Base-by-base conservation (phyloP, 1,140 invertebrate species). In the Cryptotermes secundus region DNA sequence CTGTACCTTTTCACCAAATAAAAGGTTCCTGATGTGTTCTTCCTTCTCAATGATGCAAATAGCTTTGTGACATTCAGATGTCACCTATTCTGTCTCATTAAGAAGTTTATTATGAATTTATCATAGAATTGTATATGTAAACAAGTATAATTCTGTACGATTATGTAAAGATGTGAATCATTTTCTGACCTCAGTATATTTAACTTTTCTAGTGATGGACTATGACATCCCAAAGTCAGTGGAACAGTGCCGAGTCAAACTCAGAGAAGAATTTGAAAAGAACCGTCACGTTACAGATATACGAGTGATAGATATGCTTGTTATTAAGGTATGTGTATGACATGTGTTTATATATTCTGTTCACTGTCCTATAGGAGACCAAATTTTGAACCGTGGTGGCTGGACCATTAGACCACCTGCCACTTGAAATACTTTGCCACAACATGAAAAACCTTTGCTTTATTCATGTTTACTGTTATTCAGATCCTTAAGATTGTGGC, bases 241-340 rank as follows among this genome's bases (percentile, higher is more conserved):
- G 35, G 88, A 93, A 80, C 91, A 96, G 83, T 93, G 94, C 85
- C 92, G 92, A 82, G 87, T 88, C n/a, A 97, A 96, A 89, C 88
- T 99, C 34, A 91, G 95, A 86, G 94, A 97, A 88, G 91, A 95
- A 88, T 98, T 99, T 89, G 88, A 92, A 42, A 96, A 94, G 87
- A 92, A 98, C 89, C 91, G 92, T 86, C 87, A 94, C 88, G 90
- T 98, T 0, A 94, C 92, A 79, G 98, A 99, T 90, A 90, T 98
- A 59, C 92, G 98, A 87, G 92, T 96, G 14, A 97, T 99, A 87
- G 97, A 99, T 89, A 92, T 97, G 90, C 91, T 98, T 53, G 94
- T 98, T 35, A 93, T 98, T 72, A 98, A 97, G 94, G 97, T 97
- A 93, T 88, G 82, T 87, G 59, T 34, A 83, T 45, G 24, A 24